phyloP scores from a whole-genome alignment of 2,113 vertebrate species.

The Mesocricetus auratus region DNA sequence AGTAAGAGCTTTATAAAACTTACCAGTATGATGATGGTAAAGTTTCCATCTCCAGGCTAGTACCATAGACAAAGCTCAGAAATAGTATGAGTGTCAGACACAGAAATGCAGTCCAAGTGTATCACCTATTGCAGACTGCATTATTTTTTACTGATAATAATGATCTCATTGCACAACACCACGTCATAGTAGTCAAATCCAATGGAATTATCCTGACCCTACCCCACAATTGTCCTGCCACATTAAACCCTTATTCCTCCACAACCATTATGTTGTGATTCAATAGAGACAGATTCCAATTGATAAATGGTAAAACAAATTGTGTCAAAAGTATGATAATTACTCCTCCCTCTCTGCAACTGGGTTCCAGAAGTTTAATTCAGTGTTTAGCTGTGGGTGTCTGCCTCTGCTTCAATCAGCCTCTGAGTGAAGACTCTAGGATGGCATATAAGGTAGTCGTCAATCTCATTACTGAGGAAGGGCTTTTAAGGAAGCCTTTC shows the following conservation, averaged over 20 bases:
- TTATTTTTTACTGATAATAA: neutral
- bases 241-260: too few relatives aligned
- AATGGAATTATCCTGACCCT: neutral
- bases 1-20: neutral
- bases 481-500: too few relatives aligned
- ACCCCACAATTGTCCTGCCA: neutral
- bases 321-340: neutral
- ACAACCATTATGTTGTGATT: too few relatives aligned
- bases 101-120: accelerated
- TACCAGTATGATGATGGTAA: neutral
- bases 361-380: too few relatives aligned
- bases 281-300: neutral
- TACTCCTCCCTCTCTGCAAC: too few relatives aligned
- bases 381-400: too few relatives aligned
- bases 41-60: neutral
- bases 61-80: neutral
- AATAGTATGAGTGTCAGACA: neutral
- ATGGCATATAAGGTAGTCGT: too few relatives aligned
- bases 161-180: neutral
- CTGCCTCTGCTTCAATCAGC: too few relatives aligned
- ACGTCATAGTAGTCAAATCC: neutral
- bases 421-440: too few relatives aligned
- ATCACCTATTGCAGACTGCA: neutral
- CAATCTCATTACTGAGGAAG: too few relatives aligned
- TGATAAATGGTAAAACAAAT: neutral